A percentile compares a stretch with the other conserved stretches of the same genome.
These are phyloP conservation scores for Ditylenchus dipsaci DNA, from an alignment of 1,140 invertebrate genomes.

Conservation along the genomic window DNA sequence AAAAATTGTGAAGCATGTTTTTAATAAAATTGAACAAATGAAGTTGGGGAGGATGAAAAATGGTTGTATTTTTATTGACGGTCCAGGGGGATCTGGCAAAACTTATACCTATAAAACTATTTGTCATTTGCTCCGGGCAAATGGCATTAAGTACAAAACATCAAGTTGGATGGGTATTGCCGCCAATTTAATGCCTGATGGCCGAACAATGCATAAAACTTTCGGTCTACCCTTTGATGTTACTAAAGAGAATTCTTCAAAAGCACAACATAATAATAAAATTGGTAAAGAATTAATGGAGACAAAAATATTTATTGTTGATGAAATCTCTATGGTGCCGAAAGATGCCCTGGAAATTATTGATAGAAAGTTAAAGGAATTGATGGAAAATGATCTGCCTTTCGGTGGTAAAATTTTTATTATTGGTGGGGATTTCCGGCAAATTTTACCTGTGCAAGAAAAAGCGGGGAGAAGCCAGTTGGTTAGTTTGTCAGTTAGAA, in stretches of 20 bases:
- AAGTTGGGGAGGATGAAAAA: background rate
- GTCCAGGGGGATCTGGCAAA: slow-evolving; percentile 56
- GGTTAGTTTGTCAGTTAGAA: background rate
- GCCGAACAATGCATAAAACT: slow-evolving; percentile 26
- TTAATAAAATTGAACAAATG: background rate
- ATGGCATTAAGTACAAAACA: slow-evolving; percentile 13
- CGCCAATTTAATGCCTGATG: slow-evolving; percentile 40
- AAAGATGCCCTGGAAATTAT: slow-evolving; percentile 18
- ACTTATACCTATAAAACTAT: slow-evolving; percentile 55
- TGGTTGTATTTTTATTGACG: slow-evolving; percentile 35
- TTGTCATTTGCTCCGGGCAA: slow-evolving; percentile 11
- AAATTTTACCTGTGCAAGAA: too few relatives aligned
- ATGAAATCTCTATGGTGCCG: slow-evolving; percentile 7
- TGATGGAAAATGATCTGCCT: slow-evolving; percentile 17
- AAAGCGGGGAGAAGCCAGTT: background rate
- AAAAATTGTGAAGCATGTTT: background rate
- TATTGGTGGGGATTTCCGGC: too few relatives aligned
- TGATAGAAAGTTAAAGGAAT: too few relatives aligned
- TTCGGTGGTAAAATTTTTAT: slow-evolving; percentile 13
- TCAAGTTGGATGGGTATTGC: slow-evolving; percentile 45
- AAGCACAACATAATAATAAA: slow-evolving; percentile 4
- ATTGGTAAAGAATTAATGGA: background rate
- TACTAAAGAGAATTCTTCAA: background rate
- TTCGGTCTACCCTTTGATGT: slow-evolving; percentile 2
- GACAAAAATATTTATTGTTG: slow-evolving; percentile 5